A percentile compares a stretch with the other conserved stretches of the same genome.
Evolutionary conservation across 2,113 vertebrate species (phyloP).

Genomic region (Callaeas wilsoni): DNA sequence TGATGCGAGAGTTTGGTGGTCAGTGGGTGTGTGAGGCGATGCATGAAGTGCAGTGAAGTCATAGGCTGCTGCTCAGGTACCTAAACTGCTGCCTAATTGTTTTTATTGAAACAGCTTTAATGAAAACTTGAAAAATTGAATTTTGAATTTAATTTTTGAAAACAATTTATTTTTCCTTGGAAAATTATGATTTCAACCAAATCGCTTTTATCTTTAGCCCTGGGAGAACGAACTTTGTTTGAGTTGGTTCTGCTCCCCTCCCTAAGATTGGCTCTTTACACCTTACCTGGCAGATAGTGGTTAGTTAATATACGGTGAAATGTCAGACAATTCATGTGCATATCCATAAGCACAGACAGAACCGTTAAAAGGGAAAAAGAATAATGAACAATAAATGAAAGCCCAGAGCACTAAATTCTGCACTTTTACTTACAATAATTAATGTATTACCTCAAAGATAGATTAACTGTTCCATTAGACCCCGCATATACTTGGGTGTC

Average conservation of each 20-base stretch:
- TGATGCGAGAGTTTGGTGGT: background rate
- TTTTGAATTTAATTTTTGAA: background rate
- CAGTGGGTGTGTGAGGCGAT: background rate
- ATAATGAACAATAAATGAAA: background rate
- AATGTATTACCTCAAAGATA: background rate
- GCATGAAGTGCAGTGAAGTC: background rate
- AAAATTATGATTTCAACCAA: background rate
- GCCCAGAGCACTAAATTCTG: background rate
- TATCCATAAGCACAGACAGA: background rate
- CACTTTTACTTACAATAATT: background rate
- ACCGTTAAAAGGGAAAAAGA: background rate
- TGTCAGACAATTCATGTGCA: background rate
- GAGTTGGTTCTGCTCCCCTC: background rate
- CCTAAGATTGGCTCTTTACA: background rate
- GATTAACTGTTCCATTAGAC: background rate
- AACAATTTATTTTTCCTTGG: fast-evolving
- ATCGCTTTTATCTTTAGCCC: background rate
- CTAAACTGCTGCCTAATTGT: background rate
- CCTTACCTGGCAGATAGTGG: background rate
- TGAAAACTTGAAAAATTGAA: background rate
- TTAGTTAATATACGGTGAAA: background rate
- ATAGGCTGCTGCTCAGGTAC: background rate
- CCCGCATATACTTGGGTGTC: background rate
- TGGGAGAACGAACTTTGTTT: background rate
- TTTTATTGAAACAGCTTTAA: background rate